Conservation (phyloP, 2,888 invertebrate species). For the Nomada fabriciana region DNA sequence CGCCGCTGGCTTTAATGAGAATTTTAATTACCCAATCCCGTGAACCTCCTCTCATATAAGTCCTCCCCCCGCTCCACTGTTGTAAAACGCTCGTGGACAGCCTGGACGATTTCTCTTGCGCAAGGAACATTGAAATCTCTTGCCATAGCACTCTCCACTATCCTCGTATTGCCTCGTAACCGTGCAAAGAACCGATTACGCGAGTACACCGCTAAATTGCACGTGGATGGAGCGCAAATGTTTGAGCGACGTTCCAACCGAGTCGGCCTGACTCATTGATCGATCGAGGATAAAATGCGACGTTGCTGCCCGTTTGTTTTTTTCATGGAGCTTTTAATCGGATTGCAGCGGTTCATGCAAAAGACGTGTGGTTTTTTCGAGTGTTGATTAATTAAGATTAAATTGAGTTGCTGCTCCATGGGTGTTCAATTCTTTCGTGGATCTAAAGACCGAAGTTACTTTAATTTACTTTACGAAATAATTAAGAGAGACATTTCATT, state of each 20-base stretch:
- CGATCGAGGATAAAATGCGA: slow-evolving; percentile 19
- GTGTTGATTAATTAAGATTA: slow-evolving; percentile 16
- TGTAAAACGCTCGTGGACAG: slow-evolving; percentile 58
- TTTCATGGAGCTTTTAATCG: background rate
- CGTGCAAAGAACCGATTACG: slow-evolving; percentile 36
- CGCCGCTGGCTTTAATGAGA: slow-evolving; percentile 73
- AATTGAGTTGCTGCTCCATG: background rate
- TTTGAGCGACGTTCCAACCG: slow-evolving; percentile 23
- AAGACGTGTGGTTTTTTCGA: background rate
- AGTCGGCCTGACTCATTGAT: slow-evolving; percentile 16
- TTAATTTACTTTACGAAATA: too few species aligned
- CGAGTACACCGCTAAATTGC: slow-evolving; percentile 26
- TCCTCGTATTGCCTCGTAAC: slow-evolving; percentile 15
- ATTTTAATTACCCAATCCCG: slow-evolving; percentile 76
- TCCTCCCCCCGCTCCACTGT: slow-evolving; percentile 1
- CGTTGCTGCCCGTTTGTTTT: background rate
- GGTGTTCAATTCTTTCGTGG: background rate
- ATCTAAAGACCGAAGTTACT: background rate
- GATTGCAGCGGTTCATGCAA: slow-evolving; percentile 6
- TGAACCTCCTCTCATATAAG: slow-evolving; percentile 13
- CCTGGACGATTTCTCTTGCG: slow-evolving; percentile 55
- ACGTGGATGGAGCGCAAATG: background rate
- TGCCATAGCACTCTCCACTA: slow-evolving; percentile 45
- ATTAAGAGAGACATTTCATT: background rate
- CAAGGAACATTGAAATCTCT: slow-evolving; percentile 54